These are phyloP conservation scores for Mylabris phalerata DNA, from an alignment of 1,140 invertebrate genomes.

Conservation along the genomic window DNA sequence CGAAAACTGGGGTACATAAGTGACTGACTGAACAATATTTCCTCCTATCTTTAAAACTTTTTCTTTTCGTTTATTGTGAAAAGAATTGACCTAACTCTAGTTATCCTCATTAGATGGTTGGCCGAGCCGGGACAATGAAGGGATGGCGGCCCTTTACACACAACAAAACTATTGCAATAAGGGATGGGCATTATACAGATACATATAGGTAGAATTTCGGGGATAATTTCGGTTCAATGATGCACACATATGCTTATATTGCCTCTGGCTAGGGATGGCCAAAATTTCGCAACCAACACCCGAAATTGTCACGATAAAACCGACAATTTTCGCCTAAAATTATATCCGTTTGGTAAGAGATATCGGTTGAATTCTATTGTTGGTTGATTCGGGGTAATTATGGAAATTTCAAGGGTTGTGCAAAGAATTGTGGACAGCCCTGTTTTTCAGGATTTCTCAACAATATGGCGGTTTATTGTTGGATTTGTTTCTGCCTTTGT, in stretches of 20 bases:
- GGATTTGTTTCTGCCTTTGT: constrained; percentile 22
- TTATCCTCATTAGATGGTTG: constrained; percentile 41
- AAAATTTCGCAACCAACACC: neutral
- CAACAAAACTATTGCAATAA: constrained; percentile 1
- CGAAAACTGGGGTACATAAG: constrained; percentile 23
- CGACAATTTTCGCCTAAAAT: neutral
- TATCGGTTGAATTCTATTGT: too few species aligned
- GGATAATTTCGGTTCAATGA: constrained; percentile 30
- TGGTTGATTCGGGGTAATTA: neutral
- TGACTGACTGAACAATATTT: too few species aligned
- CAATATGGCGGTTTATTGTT: constrained; percentile 21
- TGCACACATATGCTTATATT: constrained; percentile 18
- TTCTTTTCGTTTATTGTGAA: constrained; percentile 23
- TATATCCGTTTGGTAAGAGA: too few species aligned
- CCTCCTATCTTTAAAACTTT: too few species aligned
- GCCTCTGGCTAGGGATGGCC: constrained; percentile 12
- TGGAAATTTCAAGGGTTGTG: neutral
- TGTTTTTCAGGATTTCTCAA: neutral
- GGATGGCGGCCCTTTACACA: constrained; percentile 28
- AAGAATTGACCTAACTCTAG: constrained; percentile 41
- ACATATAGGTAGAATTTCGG: constrained; percentile 18
- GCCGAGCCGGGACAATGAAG: constrained; percentile 29
- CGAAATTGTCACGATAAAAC: neutral
- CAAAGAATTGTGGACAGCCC: constrained; percentile 14
- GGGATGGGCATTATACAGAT: neutral